Conservation (phyloP, 2,888 invertebrate genomes). For the Cryptus viduatorius region DNA sequence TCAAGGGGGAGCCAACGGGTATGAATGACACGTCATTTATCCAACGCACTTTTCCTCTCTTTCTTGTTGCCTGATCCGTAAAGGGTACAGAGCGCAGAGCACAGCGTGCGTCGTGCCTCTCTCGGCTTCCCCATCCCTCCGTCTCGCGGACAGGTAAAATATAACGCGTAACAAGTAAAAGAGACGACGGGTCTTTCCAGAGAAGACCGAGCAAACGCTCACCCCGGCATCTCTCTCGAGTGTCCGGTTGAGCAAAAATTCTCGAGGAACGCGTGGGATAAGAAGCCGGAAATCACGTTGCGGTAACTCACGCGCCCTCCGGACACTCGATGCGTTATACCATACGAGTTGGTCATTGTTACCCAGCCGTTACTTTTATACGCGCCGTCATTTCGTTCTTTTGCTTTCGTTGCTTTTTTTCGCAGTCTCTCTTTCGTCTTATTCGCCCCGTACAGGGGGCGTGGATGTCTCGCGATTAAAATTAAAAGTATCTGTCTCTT, state of each 20-base stretch:
- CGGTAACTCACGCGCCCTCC: conserved; percentile 69
- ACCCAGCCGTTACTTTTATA: conserved; percentile 45
- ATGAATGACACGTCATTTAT: conserved; percentile 82
- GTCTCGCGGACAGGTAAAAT: conserved; percentile 75
- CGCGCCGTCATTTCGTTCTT: conserved; percentile 16
- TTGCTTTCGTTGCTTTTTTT: not conserved
- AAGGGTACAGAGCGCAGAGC: conserved; percentile 45
- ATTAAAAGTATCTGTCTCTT: conserved; percentile 43
- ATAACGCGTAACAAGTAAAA: conserved; percentile 73
- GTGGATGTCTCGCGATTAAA: conserved; percentile 37
- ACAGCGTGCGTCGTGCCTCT: conserved; percentile 12
- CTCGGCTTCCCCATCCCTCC: conserved; percentile 51
- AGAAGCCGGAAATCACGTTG: conserved; percentile 76
- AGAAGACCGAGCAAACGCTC: conserved; percentile 18
- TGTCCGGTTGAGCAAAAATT: conserved; percentile 37
- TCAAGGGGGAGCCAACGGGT: conserved; percentile 77
- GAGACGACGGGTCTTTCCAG: conserved; percentile 62
- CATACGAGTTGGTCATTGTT: conserved; percentile 41
- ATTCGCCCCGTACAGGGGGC: conserved; percentile 34
- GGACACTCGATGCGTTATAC: conserved; percentile 38
- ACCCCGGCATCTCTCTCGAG: conserved; percentile 45
- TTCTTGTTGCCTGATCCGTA: conserved; percentile 32
- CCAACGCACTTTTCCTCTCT: conserved; percentile 72
- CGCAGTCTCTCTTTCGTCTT: not conserved
- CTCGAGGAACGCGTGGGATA: conserved; percentile 73